Evolutionary conservation across 2,797 vertebrate genomes (phyloP), one percentile per base, ranked within the genome.

Genomic region (Helostoma temminkii): DNA sequence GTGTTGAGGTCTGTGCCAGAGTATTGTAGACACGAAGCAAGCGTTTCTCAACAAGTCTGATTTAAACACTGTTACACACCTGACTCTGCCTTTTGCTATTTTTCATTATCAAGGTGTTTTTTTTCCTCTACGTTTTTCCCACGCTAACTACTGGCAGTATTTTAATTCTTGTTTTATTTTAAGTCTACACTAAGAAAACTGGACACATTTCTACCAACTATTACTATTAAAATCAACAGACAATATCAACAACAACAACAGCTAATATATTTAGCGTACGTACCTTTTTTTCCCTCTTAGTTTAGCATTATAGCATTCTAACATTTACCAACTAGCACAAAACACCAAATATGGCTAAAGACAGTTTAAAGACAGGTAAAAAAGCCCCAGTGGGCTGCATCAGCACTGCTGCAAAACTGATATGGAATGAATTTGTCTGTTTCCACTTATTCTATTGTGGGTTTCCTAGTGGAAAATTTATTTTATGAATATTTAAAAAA

Each of bases 31-130:
- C 24, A 18, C 14, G 5, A 26, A 48, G 61, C 24, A 62, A 73
- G 58, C 58, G 60, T 74, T 58, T 81, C 56, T 74, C 71, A 45
- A 53, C 71, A 49, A 26, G 14, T 67, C 28, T 49, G 70, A 83
- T 85, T 82, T 77, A 73, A 74, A 77, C 42, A 36, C 62, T 24
- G 49, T 46, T 67, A 66, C 70, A 74, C 67, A 74, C 39, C 47
- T 73, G 49, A 73, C 42, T 4, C 47, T 52, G 30, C 14, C 48
- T 62, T 43, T 30, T 1, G 4, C 10, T 18, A 5, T 32, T 41
- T 61, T 39, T 53, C n/a, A 18, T 32, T 12, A 11, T 34, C 32
- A 3, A 11, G n/a, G 3, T 26, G n/a, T 12, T 47, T 49, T 53
- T 62, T 56, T 28, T 1, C 22, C 19, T n/a, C 26, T 47, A 9